Evolutionary conservation across 2,797 vertebrate genomes (phyloP).

Genomic region (Rhyacichthys aspro): DNA sequence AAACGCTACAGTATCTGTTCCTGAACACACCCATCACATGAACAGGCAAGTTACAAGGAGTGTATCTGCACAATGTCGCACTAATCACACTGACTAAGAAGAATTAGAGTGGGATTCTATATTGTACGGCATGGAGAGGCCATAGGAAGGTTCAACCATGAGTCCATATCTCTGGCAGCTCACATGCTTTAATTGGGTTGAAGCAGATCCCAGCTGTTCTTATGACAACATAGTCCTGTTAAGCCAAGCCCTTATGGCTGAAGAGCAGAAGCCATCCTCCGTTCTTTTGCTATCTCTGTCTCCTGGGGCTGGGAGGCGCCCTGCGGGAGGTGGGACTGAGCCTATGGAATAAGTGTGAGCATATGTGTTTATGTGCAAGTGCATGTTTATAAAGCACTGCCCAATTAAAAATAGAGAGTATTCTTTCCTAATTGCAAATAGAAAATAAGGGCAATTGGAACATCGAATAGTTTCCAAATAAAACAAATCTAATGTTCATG

Average conservation of each 20-base stretch:
- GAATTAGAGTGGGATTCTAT: conserved; percentile 45
- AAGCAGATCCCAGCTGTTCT: conserved; percentile 73
- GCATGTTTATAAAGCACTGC: conserved; percentile 25
- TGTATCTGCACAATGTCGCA: conserved; percentile 43
- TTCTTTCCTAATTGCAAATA: conserved; percentile 33
- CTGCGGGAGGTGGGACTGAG: conserved; percentile 47
- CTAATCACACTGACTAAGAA: conserved; percentile 42
- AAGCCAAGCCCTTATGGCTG: conserved; percentile 66
- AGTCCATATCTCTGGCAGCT: conserved; percentile 66
- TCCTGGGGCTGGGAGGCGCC: conserved; percentile 69
- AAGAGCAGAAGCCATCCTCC: conserved; percentile 67
- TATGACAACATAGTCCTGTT: conserved; percentile 74
- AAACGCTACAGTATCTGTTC: conserved; percentile 41
- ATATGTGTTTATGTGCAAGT: conserved; percentile 4
- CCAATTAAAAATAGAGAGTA: conserved; percentile 36
- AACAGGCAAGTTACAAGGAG: conserved; percentile 70
- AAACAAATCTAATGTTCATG: conserved; percentile 2
- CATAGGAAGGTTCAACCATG: conserved; percentile 54
- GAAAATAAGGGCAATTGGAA: conserved; percentile 20
- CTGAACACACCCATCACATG: conserved; percentile 71
- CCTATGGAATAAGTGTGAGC: conserved; percentile 28
- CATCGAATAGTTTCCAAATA: not conserved
- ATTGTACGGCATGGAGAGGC: conserved; percentile 43
- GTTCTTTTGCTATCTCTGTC: conserved; percentile 57
- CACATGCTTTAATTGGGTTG: conserved; percentile 60